These are phyloP conservation scores for Drosophila prolongata DNA, from an alignment of 2,888 invertebrate species.

Conservation along the genomic window DNA sequence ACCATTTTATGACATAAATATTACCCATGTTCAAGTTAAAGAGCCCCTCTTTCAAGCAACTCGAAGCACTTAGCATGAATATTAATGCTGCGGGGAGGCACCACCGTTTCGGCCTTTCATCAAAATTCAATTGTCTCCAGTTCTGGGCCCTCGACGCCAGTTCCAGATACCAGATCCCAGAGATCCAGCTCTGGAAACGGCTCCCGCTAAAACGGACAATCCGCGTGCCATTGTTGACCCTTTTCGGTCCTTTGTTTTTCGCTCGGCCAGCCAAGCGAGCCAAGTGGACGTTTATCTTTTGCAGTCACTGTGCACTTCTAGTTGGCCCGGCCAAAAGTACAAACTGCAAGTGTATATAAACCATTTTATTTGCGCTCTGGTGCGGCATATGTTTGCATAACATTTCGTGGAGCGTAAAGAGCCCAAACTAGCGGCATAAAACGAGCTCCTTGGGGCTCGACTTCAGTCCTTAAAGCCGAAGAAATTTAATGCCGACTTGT, in stretches of 20 bases:
- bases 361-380: conserved; percentile 68
- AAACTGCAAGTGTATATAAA: conserved; percentile 40
- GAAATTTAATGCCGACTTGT: background rate
- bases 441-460: conserved; percentile 11
- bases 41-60: conserved; percentile 1
- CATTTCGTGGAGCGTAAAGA: conserved; percentile 51
- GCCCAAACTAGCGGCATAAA: conserved; percentile 6
- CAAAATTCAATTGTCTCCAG: conserved; percentile 77
- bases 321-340: conserved; percentile 39
- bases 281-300: conserved; percentile 80
- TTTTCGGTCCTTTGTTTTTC: conserved; percentile 71
- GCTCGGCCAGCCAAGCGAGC: conserved; percentile 65
- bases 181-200: conserved; percentile 2
- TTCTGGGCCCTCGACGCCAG: conserved; percentile 58
- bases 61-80: conserved; percentile 49
- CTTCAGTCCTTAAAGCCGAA: background rate
- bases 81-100: conserved; percentile 44
- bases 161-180: conserved; percentile 30
- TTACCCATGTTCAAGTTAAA: background rate
- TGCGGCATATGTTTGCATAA: conserved; percentile 77
- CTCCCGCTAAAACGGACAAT: conserved; percentile 40
- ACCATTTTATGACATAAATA: background rate
- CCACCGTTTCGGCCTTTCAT: conserved; percentile 59
- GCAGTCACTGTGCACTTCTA: conserved; percentile 70
- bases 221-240: conserved; percentile 66